Evolutionary conservation across 2,888 invertebrate genomes (phyloP), one percentile per base, ranked within the genome.

Genomic region (Drosophila differens): DNA sequence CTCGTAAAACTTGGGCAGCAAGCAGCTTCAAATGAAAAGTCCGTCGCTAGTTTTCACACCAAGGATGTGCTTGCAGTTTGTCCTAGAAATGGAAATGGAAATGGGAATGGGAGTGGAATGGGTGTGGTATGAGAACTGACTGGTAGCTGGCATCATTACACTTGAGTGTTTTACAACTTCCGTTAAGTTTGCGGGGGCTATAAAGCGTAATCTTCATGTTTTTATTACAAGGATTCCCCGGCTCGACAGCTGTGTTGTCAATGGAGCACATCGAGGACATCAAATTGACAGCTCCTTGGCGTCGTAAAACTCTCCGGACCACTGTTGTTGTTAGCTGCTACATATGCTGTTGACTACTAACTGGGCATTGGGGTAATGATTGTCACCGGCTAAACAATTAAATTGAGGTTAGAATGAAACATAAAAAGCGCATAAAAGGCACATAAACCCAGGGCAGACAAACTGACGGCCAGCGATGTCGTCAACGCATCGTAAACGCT

Each of bases 341-440:
- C 83, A 91, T 82, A 51, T 72, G 12, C 63, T 25, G 47, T 44
- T 22, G 5, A 22, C 22, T 44, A 33, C 65, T 71, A 39, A 52
- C 70, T 76, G 64, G 49, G 49, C 66, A 63, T 66, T 79, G 85
- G 91, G 91, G 91, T 91, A 92, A 93, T 93, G 91, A 91, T 93
- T 93, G 93, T 93, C 93, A 93, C 93, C 93, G 93, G 93, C 92
- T 93, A 93, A 93, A 93, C 93, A 93, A 93, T 93, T 93, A 93
- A 93, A 93, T 93, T 93, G 93, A 93, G 92, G 93, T 93, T 93
- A 88, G 89, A 93, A 92, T 92, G 83, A 90, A 86, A 91, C 92
- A 93, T 93, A 93, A 93, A 93, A 91, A 83, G 84, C 84, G 87
- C 93, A 92, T 93, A 93, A 93, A 93, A 93, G 85, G 84, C 83